Conservation (phyloP, 2,888 invertebrate species). For the Oasisia sp. region DNA sequence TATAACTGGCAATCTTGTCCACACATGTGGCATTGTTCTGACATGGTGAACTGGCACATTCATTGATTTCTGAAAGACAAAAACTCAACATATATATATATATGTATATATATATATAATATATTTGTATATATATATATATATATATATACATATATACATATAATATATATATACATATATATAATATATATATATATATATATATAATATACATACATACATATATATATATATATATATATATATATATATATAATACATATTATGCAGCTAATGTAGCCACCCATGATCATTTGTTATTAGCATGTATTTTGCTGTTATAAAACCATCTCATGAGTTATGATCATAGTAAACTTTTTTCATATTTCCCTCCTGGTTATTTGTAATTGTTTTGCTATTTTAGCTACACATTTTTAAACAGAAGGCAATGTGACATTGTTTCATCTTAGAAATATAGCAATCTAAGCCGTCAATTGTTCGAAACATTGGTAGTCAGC, state of each 20-base stretch:
- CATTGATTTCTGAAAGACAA: neutral
- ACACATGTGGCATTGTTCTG: neutral
- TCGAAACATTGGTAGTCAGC: no score
- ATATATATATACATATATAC: no score
- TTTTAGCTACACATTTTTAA: neutral
- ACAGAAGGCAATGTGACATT: neutral
- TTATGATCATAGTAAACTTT: neutral
- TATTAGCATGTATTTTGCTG: neutral
- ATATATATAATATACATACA: no score
- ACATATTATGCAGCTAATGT: no score
- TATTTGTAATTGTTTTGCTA: neutral
- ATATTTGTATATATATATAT: no score
- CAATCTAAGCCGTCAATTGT: neutral
- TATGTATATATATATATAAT: no score
- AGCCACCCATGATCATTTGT: neutral
- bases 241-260: neutral
- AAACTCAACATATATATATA: neutral
- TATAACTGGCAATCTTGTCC: neutral
- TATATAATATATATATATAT: no score
- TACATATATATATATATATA: no score
- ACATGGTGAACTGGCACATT: neutral
- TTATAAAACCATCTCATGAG: neutral
- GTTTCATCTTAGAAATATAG: neutral
- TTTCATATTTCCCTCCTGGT: neutral
- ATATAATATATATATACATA: no score